These are phyloP conservation scores for Coecobrya sp. DNA, from an alignment of 2,888 invertebrate species.

Conservation along the genomic window DNA sequence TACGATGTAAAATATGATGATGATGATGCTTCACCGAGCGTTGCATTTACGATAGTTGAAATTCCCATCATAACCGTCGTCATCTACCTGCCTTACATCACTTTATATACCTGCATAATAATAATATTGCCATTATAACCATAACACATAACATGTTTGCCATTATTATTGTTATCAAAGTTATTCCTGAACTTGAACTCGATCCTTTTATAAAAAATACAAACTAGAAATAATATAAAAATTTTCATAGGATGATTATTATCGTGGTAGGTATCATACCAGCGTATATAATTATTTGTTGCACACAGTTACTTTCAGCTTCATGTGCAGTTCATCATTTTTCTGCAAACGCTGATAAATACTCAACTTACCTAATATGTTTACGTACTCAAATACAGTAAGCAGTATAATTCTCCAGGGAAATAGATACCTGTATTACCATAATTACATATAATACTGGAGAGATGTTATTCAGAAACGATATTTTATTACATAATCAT, in stretches of 20 bases:
- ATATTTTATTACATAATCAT: background rate
- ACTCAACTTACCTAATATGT: constrained; percentile 5
- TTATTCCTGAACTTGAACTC: constrained; percentile 66
- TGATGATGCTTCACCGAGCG: constrained; percentile 52
- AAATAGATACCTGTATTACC: constrained; percentile 11
- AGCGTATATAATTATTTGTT: background rate
- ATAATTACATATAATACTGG: background rate
- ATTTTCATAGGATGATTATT: constrained; percentile 22
- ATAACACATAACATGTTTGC: constrained; percentile 2
- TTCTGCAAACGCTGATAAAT: background rate
- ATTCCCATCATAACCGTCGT: constrained; percentile 70
- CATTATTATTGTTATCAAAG: constrained; percentile 11
- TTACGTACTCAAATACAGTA: constrained; percentile 1
- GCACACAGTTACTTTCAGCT: constrained; percentile 41
- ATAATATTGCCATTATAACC: background rate
- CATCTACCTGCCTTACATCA: constrained; percentile 26
- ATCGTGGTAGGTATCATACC: background rate
- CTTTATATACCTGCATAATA: background rate
- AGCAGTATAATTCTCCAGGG: constrained; percentile 44
- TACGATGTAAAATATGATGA: constrained; percentile 10
- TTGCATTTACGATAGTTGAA: constrained; percentile 64
- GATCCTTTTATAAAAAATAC: background rate
- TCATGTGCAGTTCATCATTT: background rate
- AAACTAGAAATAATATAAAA: constrained; percentile 21
- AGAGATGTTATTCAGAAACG: background rate